Conservation (phyloP, 2,888 invertebrate species). For the Polydesmus complanatus region DNA sequence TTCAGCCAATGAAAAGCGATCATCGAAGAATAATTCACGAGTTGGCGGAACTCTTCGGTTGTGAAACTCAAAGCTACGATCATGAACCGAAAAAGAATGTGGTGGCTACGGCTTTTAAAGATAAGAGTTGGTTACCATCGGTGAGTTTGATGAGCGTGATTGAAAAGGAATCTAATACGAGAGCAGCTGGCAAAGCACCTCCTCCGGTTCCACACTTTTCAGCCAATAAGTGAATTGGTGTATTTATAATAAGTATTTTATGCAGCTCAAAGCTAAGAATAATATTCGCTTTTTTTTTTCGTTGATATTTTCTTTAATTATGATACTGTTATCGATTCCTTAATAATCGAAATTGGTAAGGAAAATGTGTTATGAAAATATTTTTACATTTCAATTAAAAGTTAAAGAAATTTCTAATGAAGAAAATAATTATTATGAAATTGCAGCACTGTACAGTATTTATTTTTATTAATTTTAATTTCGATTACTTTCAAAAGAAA, state of each 20-base stretch:
- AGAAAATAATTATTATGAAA: no score
- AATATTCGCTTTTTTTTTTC: no score
- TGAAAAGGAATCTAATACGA: slow-evolving; percentile 67
- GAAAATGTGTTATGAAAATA: not conserved
- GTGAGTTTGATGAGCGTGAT: slow-evolving; percentile 68
- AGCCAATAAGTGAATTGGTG: not conserved
- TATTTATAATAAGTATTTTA: not conserved
- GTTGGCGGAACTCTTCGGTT: slow-evolving; percentile 85
- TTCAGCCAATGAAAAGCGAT: slow-evolving; percentile 84
- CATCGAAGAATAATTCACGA: slow-evolving; percentile 88
- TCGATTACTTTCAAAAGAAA: no score
- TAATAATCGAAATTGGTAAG: not conserved
- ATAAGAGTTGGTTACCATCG: slow-evolving; percentile 74
- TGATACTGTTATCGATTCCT: slow-evolving; percentile 17
- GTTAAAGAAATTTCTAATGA: no score
- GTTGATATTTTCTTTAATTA: not conserved
- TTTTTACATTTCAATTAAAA: no score
- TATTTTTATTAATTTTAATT: no score
- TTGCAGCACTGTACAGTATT: no score
- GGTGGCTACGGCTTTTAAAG: slow-evolving; percentile 67
- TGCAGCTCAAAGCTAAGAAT: not conserved
- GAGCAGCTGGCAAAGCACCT: slow-evolving; percentile 14
- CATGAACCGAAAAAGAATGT: slow-evolving; percentile 90
- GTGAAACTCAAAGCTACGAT: slow-evolving; percentile 86
- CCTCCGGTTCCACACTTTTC: slow-evolving; percentile 10